Evolutionary conservation across 2,113 vertebrate genomes (phyloP).

Genomic region (Ictalurus punctatus): DNA sequence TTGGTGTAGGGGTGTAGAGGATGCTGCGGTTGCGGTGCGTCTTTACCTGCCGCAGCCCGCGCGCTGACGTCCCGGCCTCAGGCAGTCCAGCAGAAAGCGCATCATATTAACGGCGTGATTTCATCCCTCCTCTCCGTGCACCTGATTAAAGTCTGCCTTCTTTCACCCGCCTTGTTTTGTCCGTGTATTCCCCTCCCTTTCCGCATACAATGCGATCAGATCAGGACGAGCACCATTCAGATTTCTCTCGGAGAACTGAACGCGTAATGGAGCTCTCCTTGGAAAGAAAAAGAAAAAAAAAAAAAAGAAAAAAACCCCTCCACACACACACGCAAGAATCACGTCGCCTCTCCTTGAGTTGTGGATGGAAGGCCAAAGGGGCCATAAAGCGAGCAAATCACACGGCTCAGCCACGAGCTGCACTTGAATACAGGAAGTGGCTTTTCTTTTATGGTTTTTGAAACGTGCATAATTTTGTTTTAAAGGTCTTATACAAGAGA

Average conservation of each 20-base stretch:
- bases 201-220: not conserved
- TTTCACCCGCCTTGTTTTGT: not conserved
- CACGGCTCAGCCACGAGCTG: not conserved
- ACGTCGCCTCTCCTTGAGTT: conserved; percentile 14
- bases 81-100: conserved; percentile 57
- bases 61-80: conserved; percentile 52
- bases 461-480: no score
- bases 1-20: not conserved
- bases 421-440: not conserved
- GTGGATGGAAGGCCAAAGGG: conserved; percentile 21
- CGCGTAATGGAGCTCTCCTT: conserved; percentile 15
- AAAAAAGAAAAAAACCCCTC: not conserved
- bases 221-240: not conserved
- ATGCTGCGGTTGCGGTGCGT: conserved; percentile 1
- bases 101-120: conserved; percentile 49
- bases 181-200: not conserved
- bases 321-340: not conserved
- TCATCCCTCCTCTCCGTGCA: not conserved
- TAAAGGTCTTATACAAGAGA: no score
- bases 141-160: not conserved
- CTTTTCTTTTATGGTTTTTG: not conserved
- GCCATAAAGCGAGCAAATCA: not conserved
- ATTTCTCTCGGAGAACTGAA: not conserved
- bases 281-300: not conserved
- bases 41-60: conserved; percentile 36